A percentile compares a stretch with the other conserved stretches of the same genome.
These are phyloP conservation scores for Sebastes taczanowskii DNA, from an alignment of 2,797 vertebrate species.

Conservation along the genomic window DNA sequence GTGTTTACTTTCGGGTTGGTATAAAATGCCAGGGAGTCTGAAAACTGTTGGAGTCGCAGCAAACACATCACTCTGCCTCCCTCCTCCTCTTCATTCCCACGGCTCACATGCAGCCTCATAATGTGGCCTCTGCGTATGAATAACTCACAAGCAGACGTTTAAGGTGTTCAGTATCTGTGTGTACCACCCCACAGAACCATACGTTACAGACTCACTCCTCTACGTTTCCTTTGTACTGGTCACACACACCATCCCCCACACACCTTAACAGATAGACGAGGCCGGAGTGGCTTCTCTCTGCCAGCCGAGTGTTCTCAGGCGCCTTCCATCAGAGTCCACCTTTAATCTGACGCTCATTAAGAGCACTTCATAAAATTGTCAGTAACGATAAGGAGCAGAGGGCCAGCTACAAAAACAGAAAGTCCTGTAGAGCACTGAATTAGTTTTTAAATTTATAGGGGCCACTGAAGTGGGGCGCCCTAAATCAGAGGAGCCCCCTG, in stretches of 20 bases:
- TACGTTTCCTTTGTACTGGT: conserved; percentile 85
- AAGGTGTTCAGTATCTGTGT: conserved; percentile 89
- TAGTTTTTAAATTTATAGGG: conserved; percentile 94
- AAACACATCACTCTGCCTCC: conserved; percentile 46
- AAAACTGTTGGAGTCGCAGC: conserved; percentile 81
- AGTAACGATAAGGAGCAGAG: conserved; percentile 89
- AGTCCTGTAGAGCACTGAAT: conserved; percentile 93
- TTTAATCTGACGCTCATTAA: conserved; percentile 99
- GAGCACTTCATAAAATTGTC: conserved; percentile 99
- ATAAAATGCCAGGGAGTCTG: conserved; percentile 89
- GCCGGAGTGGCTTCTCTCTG: conserved; percentile 55
- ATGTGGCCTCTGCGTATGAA: conserved; percentile 82
- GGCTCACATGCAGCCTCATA: conserved; percentile 75
- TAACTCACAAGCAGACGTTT: conserved; percentile 84
- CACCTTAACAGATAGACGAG: conserved; percentile 65
- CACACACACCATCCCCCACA: conserved; percentile 50
- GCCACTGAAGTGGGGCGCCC: conserved; percentile 88
- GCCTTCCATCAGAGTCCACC: conserved; percentile 78
- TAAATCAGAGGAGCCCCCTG: conserved; percentile 96
- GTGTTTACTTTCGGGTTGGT: conserved; percentile 90
- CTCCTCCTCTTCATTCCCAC: conserved; percentile 56
- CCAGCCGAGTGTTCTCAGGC: conserved; percentile 63
- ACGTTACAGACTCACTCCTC: conserved; percentile 75
- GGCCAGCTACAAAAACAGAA: conserved; percentile 91
- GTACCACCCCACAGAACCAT: conserved; percentile 86